phyloP scores from a whole-genome alignment of 2,888 invertebrate species.

The Scaptodrosophila latifasciaeformis region DNA sequence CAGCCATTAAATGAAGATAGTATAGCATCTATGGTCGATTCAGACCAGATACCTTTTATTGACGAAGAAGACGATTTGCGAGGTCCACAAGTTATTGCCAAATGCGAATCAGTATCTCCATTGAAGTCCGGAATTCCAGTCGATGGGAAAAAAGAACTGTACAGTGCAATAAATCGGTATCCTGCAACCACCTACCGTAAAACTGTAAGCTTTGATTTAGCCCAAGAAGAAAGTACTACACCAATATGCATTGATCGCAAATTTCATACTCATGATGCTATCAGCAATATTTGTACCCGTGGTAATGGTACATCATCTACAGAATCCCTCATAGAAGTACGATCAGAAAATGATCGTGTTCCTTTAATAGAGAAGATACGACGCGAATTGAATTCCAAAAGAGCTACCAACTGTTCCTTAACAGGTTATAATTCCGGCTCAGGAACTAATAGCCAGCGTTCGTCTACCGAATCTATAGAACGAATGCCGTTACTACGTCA shows the following conservation, averaged over 20 bases:
- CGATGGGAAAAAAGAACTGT: not conserved
- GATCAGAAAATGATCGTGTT: constrained; percentile 36
- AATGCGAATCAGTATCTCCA: constrained; percentile 6
- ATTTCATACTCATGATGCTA: constrained; percentile 70
- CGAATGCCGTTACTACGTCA: constrained; percentile 55
- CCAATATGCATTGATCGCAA: constrained; percentile 56
- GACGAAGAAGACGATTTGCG: constrained; percentile 71
- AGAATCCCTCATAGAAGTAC: constrained; percentile 49
- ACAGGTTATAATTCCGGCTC: constrained; percentile 60
- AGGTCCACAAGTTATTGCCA: constrained; percentile 41
- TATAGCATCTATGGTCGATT: constrained; percentile 72
- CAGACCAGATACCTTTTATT: constrained; percentile 75
- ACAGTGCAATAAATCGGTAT: constrained; percentile 32
- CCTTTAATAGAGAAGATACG: constrained; percentile 69
- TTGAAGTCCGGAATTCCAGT: not conserved
- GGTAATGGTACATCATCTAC: constrained; percentile 47
- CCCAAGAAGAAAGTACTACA: constrained; percentile 38
- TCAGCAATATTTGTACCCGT: constrained; percentile 54
- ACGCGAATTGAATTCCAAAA: constrained; percentile 62
- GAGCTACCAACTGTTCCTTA: constrained; percentile 61
- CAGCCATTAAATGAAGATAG: constrained; percentile 74
- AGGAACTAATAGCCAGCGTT: constrained; percentile 65
- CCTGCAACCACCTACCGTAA: constrained; percentile 65
- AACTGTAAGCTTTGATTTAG: constrained; percentile 74
- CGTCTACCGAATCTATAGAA: constrained; percentile 70